phyloP scores from a whole-genome alignment of 2,797 vertebrate genomes.

The Masticophis lateralis region DNA sequence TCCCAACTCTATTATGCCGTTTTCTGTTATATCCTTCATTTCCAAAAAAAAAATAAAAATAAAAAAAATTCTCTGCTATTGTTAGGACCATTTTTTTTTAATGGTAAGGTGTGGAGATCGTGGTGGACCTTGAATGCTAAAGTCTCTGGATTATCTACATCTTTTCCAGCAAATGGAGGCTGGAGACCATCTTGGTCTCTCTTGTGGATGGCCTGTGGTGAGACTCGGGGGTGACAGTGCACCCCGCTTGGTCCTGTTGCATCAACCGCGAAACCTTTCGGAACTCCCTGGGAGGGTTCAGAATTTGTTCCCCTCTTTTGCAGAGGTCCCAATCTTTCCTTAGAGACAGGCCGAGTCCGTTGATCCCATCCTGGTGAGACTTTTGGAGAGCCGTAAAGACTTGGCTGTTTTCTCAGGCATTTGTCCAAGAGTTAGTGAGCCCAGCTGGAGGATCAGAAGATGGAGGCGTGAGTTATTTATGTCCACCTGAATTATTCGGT shows the following conservation, averaged over 20 bases:
- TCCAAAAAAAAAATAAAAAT: no score
- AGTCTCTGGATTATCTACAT: background rate
- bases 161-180: no score
- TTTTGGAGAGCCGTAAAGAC: background rate
- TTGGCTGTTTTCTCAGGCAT: background rate
- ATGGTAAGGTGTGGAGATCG: background rate
- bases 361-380: background rate
- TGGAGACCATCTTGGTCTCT: background rate
- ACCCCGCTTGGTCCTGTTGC: background rate
- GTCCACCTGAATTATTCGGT: background rate
- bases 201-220: background rate
- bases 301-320: background rate
- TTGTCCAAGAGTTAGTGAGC: background rate
- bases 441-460: background rate
- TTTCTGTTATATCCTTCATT: background rate
- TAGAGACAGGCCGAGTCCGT: background rate
- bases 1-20: no score
- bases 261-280: background rate
- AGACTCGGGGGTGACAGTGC: background rate
- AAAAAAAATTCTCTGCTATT: background rate
- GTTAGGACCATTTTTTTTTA: background rate
- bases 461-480: background rate
- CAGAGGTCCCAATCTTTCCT: background rate
- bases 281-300: background rate
- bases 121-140: background rate